Evolutionary conservation across 2,113 vertebrate genomes (phyloP), one percentile per base, ranked within the genome.

Genomic region (Odontesthes bonariensis): DNA sequence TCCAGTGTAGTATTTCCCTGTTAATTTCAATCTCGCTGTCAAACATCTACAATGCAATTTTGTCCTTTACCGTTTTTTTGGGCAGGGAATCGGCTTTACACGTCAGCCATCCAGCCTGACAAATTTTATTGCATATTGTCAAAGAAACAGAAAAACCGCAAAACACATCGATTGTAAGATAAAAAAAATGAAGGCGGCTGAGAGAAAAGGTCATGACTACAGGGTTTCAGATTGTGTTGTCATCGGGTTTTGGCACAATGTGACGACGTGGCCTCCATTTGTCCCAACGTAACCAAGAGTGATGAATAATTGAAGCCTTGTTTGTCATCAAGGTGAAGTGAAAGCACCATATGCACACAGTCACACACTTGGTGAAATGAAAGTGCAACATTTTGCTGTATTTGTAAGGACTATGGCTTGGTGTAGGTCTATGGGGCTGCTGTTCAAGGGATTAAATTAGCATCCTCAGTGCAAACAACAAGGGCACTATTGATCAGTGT

Each of bases 261-360:
- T 66, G 60, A 60, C 61, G 79, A 81, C 13, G 61, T 40, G 52
- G 69, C 72, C 77, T 79, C 66, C 35, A 16, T 81, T 78, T 81
- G 83, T 84, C 73, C 69, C 55, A 58, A 64, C 75, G 70, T n/a
- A 20, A 69, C n/a, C 38, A 61, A 55, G 56, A 27, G 40, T 17
- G 20, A 61, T 78, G 80, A 85, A 80, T 69, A 83, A 84, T 82
- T 80, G 73, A 75, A 73, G 52, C 31, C 62, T 44, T 76, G 81
- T 77, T 86, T 84, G 81, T 84, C 81, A 82, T 73, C 78, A 68
- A 42, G 67, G 44, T 59, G 75, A 71, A 82, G 75, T 76, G 76
- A 81, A 82, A 85, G 80, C 60, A 38, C 40, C 59, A 44, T 23
- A 54, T 61, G 62, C 55, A 17, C 22, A 49, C 59, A 35, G 1